These are phyloP conservation scores for Jaculus jaculus DNA, from an alignment of 2,113 vertebrate genomes.

Conservation along the genomic window DNA sequence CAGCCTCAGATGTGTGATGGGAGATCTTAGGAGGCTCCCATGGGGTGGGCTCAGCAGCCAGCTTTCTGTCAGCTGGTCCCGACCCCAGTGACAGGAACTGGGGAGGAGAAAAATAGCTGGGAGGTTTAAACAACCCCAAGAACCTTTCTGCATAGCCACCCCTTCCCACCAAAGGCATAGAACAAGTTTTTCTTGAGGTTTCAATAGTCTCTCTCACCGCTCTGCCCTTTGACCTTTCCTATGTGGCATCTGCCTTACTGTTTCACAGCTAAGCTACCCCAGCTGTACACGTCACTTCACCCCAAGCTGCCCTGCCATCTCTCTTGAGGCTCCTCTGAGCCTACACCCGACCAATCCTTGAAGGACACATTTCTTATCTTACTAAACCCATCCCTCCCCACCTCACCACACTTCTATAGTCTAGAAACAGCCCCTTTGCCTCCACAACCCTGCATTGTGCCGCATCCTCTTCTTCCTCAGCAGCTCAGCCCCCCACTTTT, in stretches of 20 bases:
- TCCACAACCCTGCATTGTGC: not conserved
- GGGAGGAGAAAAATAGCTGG: rapidly evolving
- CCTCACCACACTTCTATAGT: not conserved
- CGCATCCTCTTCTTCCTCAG: too few relatives aligned
- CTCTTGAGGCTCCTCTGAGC: not conserved
- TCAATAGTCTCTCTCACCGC: too few relatives aligned
- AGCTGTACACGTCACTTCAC: not conserved
- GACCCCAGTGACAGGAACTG: not conserved
- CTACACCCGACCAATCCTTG: not conserved
- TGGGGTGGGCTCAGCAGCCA: not conserved
- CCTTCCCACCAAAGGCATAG: not conserved
- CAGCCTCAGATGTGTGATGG: not conserved
- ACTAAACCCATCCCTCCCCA: not conserved
- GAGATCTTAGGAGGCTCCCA: not conserved
- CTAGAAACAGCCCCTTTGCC: not conserved
- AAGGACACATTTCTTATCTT: not conserved
- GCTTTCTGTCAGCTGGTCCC: not conserved
- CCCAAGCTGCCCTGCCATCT: not conserved
- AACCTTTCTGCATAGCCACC: rapidly evolving
- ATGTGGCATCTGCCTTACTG: not conserved
- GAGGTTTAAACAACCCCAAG: not conserved
- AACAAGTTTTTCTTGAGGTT: not conserved
- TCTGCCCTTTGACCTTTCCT: not conserved
- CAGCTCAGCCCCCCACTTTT: not conserved
- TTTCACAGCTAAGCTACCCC: not conserved